Conservation (phyloP, 2,888 invertebrate genomes). For the Ornithoptera alexandrae region DNA sequence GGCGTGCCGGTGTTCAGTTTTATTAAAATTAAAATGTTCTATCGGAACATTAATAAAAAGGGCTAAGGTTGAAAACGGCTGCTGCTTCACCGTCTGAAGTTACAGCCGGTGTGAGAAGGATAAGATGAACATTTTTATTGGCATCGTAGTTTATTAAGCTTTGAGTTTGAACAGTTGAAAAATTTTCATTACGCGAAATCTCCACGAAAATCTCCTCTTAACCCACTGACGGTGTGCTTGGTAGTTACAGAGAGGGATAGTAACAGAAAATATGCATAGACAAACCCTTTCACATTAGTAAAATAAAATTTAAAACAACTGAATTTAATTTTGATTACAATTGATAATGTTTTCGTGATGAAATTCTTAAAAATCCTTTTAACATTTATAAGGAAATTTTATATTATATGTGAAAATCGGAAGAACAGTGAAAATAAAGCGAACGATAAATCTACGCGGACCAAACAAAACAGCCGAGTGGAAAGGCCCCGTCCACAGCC, state of each 20-base stretch:
- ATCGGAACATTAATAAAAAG: constrained; percentile 71
- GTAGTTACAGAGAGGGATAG: no score
- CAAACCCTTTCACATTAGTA: no score
- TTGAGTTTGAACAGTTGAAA: background rate
- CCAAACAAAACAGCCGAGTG: constrained; percentile 55
- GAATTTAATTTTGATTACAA: no score
- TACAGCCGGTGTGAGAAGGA: constrained; percentile 66
- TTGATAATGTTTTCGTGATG: no score
- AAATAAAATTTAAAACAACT: no score
- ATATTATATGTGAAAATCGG: constrained; percentile 44
- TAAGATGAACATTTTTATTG: constrained; percentile 75
- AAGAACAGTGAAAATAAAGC: constrained; percentile 55
- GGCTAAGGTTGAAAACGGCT: constrained; percentile 65
- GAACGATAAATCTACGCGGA: constrained; percentile 62
- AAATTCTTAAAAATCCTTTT: no score
- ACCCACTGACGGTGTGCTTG: no score
- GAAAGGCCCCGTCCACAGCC: constrained; percentile 62
- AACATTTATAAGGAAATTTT: constrained; percentile 30
- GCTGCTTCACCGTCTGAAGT: constrained; percentile 54
- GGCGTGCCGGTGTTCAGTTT: constrained; percentile 77
- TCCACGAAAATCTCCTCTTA: no score
- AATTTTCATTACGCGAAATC: background rate
- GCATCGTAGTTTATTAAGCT: constrained; percentile 62
- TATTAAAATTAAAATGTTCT: constrained; percentile 78
- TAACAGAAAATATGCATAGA: no score